These are phyloP conservation scores for Neotragus moschatus DNA, from an alignment of 2,113 vertebrate species.

Conservation along the genomic window DNA sequence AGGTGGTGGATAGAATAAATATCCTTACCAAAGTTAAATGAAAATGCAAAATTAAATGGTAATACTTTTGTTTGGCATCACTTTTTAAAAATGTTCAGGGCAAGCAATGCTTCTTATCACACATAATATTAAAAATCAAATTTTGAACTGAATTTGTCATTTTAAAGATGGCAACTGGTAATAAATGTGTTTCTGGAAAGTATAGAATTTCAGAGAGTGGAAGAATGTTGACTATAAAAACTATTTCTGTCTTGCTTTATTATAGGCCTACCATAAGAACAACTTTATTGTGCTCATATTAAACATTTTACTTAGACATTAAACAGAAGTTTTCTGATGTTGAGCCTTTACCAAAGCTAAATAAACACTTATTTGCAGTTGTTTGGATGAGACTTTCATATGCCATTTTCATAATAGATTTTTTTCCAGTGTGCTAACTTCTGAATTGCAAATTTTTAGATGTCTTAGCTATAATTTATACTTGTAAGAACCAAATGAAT, in stretches of 20 bases:
- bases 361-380: constrained; percentile 37
- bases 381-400: constrained; percentile 42
- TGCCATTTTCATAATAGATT: constrained; percentile 37
- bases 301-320: constrained; percentile 65
- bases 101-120: background rate
- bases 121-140: constrained; percentile 33
- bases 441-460: constrained; percentile 34
- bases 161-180: constrained; percentile 46
- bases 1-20: background rate
- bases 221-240: constrained; percentile 48
- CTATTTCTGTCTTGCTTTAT: constrained; percentile 48
- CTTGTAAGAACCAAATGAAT: constrained; percentile 15
- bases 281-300: constrained; percentile 54
- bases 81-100: background rate
- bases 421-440: constrained; percentile 16
- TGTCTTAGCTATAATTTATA: constrained; percentile 36
- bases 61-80: constrained; percentile 7
- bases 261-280: constrained; percentile 42
- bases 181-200: constrained; percentile 42
- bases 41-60: constrained; percentile 52
- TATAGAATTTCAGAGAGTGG: constrained; percentile 20
- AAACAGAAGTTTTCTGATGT: constrained; percentile 48
- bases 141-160: constrained; percentile 31
- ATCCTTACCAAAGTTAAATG: constrained; percentile 36
- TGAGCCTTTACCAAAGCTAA: constrained; percentile 26